Percentiles rank a stretch among this genome's conserved stretches.
phyloP scores from a whole-genome alignment of 2,113 vertebrate genomes.

The Pardalotus punctatus region DNA sequence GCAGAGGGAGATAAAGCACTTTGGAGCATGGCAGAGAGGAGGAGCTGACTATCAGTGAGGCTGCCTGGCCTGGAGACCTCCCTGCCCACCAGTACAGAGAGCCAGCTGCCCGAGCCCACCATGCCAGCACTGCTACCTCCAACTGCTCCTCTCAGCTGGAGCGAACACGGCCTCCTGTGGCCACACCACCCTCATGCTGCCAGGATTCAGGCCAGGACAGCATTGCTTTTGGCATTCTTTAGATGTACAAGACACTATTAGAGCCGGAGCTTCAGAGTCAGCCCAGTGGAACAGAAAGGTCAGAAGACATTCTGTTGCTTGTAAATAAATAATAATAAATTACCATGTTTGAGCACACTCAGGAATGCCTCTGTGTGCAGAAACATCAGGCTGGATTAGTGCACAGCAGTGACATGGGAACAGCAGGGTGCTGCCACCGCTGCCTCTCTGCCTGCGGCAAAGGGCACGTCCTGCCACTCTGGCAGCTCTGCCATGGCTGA shows the following conservation, averaged over 20 bases:
- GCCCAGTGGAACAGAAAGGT: constrained; percentile 33
- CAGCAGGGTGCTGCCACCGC: not conserved
- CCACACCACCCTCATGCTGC: not conserved
- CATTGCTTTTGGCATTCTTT: not conserved
- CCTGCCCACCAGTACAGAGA: accelerated
- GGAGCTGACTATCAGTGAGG: accelerated
- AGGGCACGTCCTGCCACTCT: not conserved
- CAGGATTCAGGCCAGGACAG: not conserved
- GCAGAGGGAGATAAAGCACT: not conserved
- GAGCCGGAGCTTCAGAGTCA: not conserved
- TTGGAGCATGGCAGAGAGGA: not conserved
- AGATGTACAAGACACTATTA: not conserved
- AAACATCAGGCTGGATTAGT: constrained; percentile 30
- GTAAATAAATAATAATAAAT: constrained; percentile 73
- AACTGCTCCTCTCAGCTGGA: not conserved
- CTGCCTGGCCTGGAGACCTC: not conserved
- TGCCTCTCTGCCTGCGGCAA: accelerated
- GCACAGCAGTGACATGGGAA: not conserved
- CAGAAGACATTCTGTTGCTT: constrained; percentile 60
- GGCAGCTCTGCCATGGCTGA: accelerated
- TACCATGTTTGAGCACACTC: constrained; percentile 40
- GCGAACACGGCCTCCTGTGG: accelerated
- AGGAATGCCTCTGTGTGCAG: not conserved
- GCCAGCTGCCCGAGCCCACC: not conserved
- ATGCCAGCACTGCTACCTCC: accelerated